Evolutionary conservation across 2,113 vertebrate genomes (phyloP), one percentile per base, ranked within the genome.

Genomic region (Cephalopholis sonnerati): DNA sequence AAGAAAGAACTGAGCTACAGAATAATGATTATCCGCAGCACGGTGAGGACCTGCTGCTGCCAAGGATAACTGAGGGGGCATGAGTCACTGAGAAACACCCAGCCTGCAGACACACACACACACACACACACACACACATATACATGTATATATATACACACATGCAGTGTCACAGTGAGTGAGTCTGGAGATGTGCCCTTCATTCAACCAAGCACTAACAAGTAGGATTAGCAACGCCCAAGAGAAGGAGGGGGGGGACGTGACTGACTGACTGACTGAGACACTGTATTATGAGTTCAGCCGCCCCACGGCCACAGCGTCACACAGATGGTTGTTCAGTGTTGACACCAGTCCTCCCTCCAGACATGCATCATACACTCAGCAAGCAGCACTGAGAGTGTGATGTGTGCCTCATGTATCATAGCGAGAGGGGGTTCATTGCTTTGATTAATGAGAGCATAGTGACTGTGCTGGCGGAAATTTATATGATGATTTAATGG

Each of bases 31-130:
- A 80, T 81, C 44, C 77, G 65, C 25, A 32, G 74, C 48, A 55
- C 16, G 36, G 58, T 59, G 80, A 84, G 25, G 80, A 72, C 46
- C 84, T 59, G 64, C 48, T 12, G 58, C 53, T 76, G 58, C 76
- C 50, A 29, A 71, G 54, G 80, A 82, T 86, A 27, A 79, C 48
- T 50, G 58, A 59, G 64, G 73, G n/a, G 1, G 64, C 82, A 81
- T 91, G 87, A 93, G 86, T 90, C 89, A 90, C 88, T 5, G 66
- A 72, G 65, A 86, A 68, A 84, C 86, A 81, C 70, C 77, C 82
- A n/a, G 68, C 57, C n/a, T 72, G 41, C 69, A 25, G 50, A 46
- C 66, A 66, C 68, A 81, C 48, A 59, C 24, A 74, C 48, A 84
- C 61, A 69, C 59, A 64, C 27, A n/a, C 5, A 48, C 46, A 5